Conservation (phyloP, 2,797 vertebrate species). For the Chelonia mydas region DNA sequence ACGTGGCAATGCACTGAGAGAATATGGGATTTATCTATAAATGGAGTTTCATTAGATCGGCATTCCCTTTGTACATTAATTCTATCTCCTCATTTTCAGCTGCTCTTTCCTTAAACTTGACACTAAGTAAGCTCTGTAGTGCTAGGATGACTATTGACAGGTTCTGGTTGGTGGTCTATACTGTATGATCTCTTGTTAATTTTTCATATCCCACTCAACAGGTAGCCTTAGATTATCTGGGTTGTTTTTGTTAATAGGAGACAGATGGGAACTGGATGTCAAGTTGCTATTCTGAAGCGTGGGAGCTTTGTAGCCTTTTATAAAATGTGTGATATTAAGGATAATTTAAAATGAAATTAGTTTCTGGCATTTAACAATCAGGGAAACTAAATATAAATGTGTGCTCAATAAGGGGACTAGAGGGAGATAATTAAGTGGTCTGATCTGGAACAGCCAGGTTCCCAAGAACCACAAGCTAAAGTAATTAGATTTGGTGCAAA, state of each 20-base stretch:
- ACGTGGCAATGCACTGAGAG: not conserved
- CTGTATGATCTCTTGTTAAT: slow-evolving; percentile 5
- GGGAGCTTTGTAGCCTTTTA: slow-evolving; percentile 62
- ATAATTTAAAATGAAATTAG: slow-evolving; percentile 55
- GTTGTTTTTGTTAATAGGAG: slow-evolving; percentile 70
- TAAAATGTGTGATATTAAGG: slow-evolving; percentile 63
- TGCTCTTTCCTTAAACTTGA: not conserved
- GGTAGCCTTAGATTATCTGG: slow-evolving; percentile 39
- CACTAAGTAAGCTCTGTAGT: not conserved
- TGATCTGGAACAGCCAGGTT: not conserved
- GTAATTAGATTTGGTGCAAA: not conserved
- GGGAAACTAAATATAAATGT: not conserved
- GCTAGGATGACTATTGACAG: not conserved
- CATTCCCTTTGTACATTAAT: not conserved
- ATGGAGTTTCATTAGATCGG: not conserved
- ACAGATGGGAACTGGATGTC: slow-evolving; percentile 74
- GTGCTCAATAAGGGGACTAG: not conserved
- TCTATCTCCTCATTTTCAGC: slow-evolving; percentile 9
- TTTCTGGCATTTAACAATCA: slow-evolving; percentile 52
- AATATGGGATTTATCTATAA: not conserved
- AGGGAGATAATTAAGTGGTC: not conserved
- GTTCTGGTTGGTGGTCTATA: not conserved
- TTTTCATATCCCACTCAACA: slow-evolving; percentile 54
- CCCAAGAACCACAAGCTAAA: not conserved
- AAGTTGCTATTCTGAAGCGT: slow-evolving; percentile 35